Evolutionary conservation across 2,888 invertebrate species (phyloP), one percentile per base, ranked within the genome.

Genomic region (Tiliacea citrago): DNA sequence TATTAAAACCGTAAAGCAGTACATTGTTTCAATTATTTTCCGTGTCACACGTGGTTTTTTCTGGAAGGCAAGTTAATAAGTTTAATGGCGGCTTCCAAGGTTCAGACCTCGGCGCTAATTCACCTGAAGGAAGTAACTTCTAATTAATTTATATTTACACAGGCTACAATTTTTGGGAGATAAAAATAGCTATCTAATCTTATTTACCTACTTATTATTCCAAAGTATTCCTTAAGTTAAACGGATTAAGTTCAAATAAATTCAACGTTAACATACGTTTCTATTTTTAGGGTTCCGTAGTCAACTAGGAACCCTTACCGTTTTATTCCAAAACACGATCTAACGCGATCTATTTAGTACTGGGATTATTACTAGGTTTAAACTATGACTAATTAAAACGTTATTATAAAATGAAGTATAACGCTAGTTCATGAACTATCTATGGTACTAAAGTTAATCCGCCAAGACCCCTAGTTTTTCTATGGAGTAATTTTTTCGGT

Each of bases 21-120:
- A 76, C 79, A 70, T 73, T 69, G 61, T 79, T 73, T 66, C 58
- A 73, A 75, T 79, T 79, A 75, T 68, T 77, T 77, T 47, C n/a
- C 65, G 29, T 60, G 68, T 53, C 60, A n/a, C n/a, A n/a, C n/a
- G 55, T 61, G 1, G n/a, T 73, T 79, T 35, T 73, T 69, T 68
- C 58, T 68, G 45, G 63, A 63, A 72, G 29, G 62, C 78, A 81
- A n/a, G n/a, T n/a, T n/a, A n/a, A 83, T 81, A 78, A 73, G 68
- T 81, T 66, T 78, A 78, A 83, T 71, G 68, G 69, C 49, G 18
- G 21, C 47, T 70, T 76, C 53, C n/a, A 77, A 57, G 55, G 29
- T 29, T 57, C 24, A 63, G n/a, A 70, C 61, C 65, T 63, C 57
- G 29, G 45, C 45, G 47, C 51, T 73, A 51, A 67, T 61, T 73